Evolutionary conservation across 1,140 invertebrate species (phyloP), one percentile per base, ranked within the genome.

Genomic region (Helicoverpa armigera): DNA sequence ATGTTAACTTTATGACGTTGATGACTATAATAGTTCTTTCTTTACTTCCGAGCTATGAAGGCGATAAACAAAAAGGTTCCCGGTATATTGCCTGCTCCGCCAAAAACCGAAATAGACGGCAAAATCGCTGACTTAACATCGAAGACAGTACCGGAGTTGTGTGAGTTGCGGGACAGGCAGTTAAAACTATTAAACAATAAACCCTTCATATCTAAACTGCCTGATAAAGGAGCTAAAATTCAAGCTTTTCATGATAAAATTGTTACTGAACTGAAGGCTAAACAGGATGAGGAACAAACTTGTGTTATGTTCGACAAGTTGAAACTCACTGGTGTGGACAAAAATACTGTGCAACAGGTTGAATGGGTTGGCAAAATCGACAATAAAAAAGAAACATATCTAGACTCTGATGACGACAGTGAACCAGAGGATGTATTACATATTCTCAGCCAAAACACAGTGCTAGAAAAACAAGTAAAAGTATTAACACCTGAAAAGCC

Each of bases 181-280:
- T 43, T 86, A 14, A 94, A 94, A 83, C 85, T 94, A 23, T 63
- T 94, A 56, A 90, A 90, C 67, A 94, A 94, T 74, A 95, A 94
- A 76, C 23, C 80, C 29, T 95, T 95, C 81, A 90, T 95, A 65
- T 94, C 87, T 5, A 96, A 95, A 84, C 88, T 97, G 78, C 95
- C 96, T 0, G 97, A 97, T 82, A 97, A 97, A 91, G 97, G 97
- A 10, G 94, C 95, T 67, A 97, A 96, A 89, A 96, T 97, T 53
- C 91, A 94, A 81, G 87, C 90, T 18, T 96, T 96, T 31, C 91
- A 95, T 63, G 91, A 96, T 5, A 96, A 96, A 84, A 87, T 97
- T 78, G 67, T 95, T 7, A 87, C 88, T 18, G 96, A 97, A 91
- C 87, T 97, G 16, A 86, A 95, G 54, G 85, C 90, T 35, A 96